Base-by-base conservation (phyloP, 2,888 invertebrate species). In the Chymomyza fuscimana region DNA sequence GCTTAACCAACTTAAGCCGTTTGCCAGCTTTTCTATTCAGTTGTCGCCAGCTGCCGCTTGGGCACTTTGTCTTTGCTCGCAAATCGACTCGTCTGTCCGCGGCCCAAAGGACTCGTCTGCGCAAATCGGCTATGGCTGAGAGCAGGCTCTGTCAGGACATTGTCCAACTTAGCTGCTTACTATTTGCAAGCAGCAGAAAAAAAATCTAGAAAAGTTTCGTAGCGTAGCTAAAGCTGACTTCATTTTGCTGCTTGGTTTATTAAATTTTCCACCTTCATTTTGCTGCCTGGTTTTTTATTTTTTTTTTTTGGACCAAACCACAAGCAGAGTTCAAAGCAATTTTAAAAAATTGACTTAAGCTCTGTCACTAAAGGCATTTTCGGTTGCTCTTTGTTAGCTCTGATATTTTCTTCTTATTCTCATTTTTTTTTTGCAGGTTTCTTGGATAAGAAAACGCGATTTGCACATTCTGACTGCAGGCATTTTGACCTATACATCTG, bases 371-470 rank as follows among this genome's bases (percentile, higher is more conserved):
- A 74, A 65, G 74, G 70, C 56, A 75, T 75, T 74, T 74, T 58
- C 32, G 32, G 32, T 52, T 6, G 9, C 16, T 54, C 54, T 54
- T 62, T 62, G 16, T 62, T 50, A n/a, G 46, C 40, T 58, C 52
- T 15, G 10, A n/a, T 22, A n/a, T 65, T 65, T 56, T 54, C 25
- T 19, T 12, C 2, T 4, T 54, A 7, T 40, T 32, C 22, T 65
- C 46, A 5, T 19, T 7, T 9, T 15, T 36, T 29, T 29, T 2
- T 54, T 10, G 84, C 79, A 91, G 97, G 96, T 97, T 73, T 96
- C 97, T 64, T 97, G 97, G 97, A 97, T 97, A 92, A 93, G 97
- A 82, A 97, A 97, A 92, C 93, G 96, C 80, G 97, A 97, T 93
- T 94, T 97, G 80, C 97, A 97, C 93, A 97, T 97, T 91, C 92